These are phyloP conservation scores for Eupithecia pulchellata DNA, from an alignment of 2,888 invertebrate species.

Conservation along the genomic window DNA sequence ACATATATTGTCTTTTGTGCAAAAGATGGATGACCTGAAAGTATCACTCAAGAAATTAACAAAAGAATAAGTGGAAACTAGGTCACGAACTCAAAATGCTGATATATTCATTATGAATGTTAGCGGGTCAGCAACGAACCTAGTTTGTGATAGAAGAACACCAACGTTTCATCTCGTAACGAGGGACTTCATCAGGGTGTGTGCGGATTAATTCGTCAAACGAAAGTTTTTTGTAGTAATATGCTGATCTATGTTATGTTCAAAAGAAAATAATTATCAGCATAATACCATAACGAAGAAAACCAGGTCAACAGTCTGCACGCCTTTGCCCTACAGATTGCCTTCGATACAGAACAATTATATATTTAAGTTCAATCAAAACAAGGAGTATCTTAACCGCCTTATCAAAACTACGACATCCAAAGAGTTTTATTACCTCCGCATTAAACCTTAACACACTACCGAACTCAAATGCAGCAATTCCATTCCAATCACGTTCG, in stretches of 20 bases:
- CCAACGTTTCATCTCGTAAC: too few relatives aligned
- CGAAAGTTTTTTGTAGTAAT: too few relatives aligned
- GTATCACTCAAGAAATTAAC: constrained; percentile 8
- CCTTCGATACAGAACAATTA: too few relatives aligned
- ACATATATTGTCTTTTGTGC: constrained; percentile 9
- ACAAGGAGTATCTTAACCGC: neutral
- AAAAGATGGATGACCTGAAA: neutral
- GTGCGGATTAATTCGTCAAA: too few relatives aligned
- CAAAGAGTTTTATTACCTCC: neutral
- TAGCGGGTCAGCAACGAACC: too few relatives aligned
- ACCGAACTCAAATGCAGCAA: constrained; percentile 23
- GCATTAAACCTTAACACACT: neutral
- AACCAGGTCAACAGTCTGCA: neutral
- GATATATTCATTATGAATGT: too few relatives aligned
- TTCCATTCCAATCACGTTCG: constrained; percentile 44
- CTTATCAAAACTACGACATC: neutral
- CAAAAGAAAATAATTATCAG: neutral
- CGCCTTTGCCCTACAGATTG: too few relatives aligned
- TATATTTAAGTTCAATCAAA: neutral
- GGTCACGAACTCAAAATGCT: constrained; percentile 2
- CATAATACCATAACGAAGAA: neutral
- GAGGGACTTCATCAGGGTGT: too few relatives aligned
- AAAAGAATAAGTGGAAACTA: neutral
- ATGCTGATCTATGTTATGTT: too few relatives aligned
- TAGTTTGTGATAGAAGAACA: too few relatives aligned